A percentile compares a stretch with the other conserved stretches of the same genome.
phyloP scores from a whole-genome alignment of 1,140 invertebrate species.

The Halesus radiatus region DNA sequence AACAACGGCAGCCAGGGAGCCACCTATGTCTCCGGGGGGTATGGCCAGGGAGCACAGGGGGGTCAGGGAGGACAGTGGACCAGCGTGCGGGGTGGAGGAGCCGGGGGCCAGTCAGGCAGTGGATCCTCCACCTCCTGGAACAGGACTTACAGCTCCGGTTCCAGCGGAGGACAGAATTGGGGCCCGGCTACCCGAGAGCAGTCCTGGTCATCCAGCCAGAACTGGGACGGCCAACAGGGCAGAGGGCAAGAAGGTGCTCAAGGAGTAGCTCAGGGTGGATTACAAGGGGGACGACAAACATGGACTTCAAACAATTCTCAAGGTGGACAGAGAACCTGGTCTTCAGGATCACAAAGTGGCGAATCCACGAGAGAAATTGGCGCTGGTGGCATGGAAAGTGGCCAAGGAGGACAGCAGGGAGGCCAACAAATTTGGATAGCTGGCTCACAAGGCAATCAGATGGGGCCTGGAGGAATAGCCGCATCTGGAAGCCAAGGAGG shows the following conservation, averaged over 20 bases:
- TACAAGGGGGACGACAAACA: neutral
- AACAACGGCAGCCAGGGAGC: neutral
- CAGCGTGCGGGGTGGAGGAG: neutral
- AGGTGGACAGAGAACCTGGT: constrained; percentile 5
- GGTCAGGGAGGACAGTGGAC: neutral
- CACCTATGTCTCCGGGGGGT: neutral
- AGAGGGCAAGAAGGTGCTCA: neutral
- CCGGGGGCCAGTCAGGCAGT: too few relatives aligned
- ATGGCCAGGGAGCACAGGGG: neutral
- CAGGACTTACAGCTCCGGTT: constrained; percentile 24
- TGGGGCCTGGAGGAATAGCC: neutral
- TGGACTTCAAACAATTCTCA: neutral
- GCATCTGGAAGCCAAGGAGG: constrained; percentile 11
- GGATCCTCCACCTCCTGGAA: constrained; percentile 3
- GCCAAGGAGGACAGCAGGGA: neutral
- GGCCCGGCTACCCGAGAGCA: neutral
- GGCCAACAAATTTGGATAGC: constrained; percentile 8
- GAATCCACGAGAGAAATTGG: neutral
- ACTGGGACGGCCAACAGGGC: neutral
- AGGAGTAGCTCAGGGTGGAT: constrained; percentile 5
- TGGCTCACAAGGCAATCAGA: neutral
- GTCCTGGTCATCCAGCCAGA: neutral
- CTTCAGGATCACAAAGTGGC: neutral
- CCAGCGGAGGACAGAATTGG: constrained; percentile 20
- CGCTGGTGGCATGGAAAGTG: neutral